These are phyloP conservation scores for Apogon hyalosoma DNA, from an alignment of 2,797 vertebrate species.

Conservation along the genomic window DNA sequence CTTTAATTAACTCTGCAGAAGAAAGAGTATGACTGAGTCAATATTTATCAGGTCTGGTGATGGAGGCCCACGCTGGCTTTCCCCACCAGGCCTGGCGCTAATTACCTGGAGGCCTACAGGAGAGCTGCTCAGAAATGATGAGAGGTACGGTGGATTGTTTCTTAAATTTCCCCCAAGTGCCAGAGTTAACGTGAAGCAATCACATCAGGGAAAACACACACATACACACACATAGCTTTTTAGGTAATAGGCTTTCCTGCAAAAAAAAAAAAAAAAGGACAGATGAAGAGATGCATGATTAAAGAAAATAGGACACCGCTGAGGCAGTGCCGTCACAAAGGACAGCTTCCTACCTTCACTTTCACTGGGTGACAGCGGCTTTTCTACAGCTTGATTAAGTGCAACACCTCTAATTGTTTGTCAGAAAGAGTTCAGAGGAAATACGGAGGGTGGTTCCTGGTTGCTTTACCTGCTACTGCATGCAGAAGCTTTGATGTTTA, in stretches of 20 bases:
- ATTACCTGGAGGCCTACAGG: constrained; percentile 79
- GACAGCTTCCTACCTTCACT: constrained; percentile 11
- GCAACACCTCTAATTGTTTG: constrained; percentile 34
- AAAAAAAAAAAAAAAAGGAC: background rate
- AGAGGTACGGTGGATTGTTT: constrained; percentile 57
- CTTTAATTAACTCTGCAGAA: constrained; percentile 81
- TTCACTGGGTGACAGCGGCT: constrained; percentile 14
- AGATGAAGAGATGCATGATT: constrained; percentile 55
- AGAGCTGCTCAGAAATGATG: constrained; percentile 62
- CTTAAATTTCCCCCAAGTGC: constrained; percentile 69
- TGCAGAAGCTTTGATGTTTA: background rate
- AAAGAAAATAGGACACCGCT: constrained; percentile 36
- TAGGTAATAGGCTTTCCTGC: constrained; percentile 43
- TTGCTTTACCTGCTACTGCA: background rate
- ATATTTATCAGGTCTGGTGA: constrained; percentile 79
- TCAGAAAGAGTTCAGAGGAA: background rate
- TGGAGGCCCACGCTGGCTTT: constrained; percentile 62
- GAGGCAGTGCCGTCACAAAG: background rate
- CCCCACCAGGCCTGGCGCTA: constrained; percentile 67
- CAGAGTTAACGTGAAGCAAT: constrained; percentile 58
- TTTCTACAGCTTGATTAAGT: constrained; percentile 14
- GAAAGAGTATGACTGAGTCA: constrained; percentile 77
- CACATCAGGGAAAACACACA: constrained; percentile 55
- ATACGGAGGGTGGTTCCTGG: background rate
- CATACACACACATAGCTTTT: constrained; percentile 32